phyloP scores from a whole-genome alignment of 2,888 invertebrate species.

The Cantharis rufa region DNA sequence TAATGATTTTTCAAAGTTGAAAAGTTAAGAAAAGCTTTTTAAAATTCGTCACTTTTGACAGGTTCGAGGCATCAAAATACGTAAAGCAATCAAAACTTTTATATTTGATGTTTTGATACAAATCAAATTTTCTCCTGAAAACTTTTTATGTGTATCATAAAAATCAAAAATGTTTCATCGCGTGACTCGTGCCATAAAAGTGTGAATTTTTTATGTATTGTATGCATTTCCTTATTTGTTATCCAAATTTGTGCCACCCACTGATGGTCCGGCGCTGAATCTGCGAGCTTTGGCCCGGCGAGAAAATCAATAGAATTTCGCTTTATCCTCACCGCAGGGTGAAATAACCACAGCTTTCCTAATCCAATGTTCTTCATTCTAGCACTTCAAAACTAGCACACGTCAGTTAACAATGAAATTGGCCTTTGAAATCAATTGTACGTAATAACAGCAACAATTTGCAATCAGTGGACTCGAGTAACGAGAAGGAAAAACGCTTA shows the following conservation, averaged over 20 bases:
- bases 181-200: neutral
- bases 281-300: constrained; percentile 25
- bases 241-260: constrained; percentile 13
- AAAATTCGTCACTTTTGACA: neutral
- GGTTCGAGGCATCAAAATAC: neutral
- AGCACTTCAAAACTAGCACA: constrained; percentile 8
- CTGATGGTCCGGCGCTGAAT: constrained; percentile 12
- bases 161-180: neutral
- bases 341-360: constrained; percentile 30
- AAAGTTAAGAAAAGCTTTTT: neutral
- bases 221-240: constrained; percentile 11
- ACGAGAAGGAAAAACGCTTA: neutral
- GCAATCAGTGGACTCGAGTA: neutral
- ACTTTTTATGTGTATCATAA: neutral
- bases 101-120: neutral
- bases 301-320: constrained; percentile 34
- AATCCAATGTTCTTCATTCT: constrained; percentile 25
- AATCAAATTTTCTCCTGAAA: neutral
- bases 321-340: constrained; percentile 21
- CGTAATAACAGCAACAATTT: neutral
- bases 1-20: neutral
- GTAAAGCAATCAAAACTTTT: neutral
- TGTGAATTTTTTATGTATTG: neutral
- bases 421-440: neutral
- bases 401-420: constrained; percentile 11